These are phyloP conservation scores for Dendrolimus punctatus DNA, from an alignment of 1,140 invertebrate species.

Conservation along the genomic window DNA sequence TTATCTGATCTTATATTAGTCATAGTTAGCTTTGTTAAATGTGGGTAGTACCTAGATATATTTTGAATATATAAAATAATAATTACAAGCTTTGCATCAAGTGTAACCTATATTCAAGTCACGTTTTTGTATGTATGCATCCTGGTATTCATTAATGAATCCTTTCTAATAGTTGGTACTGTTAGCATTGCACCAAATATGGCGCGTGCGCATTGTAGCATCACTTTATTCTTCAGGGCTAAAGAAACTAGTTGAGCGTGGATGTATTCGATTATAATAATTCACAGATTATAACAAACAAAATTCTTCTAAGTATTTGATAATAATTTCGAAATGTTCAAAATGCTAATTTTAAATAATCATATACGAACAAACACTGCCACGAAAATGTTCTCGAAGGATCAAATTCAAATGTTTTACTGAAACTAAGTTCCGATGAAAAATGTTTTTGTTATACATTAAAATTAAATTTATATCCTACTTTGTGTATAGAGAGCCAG, in stretches of 20 bases:
- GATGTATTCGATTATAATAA: slow-evolving; percentile 8
- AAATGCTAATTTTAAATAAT: not conserved
- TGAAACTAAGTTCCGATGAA: too few species aligned
- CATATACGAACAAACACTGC: too few species aligned
- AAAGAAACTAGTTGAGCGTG: slow-evolving; percentile 25
- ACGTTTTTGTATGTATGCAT: slow-evolving; percentile 10
- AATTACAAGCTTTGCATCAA: not conserved
- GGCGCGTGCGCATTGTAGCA: slow-evolving; percentile 20
- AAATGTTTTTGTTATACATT: too few species aligned
- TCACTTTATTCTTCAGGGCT: slow-evolving; percentile 22
- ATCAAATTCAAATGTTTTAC: too few species aligned
- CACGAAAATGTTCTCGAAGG: too few species aligned
- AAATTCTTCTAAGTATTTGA: not conserved
- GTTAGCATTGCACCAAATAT: slow-evolving; percentile 21
- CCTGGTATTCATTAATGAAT: slow-evolving; percentile 14
- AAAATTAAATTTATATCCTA: too few species aligned
- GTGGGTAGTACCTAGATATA: too few species aligned
- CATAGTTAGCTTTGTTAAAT: too few species aligned
- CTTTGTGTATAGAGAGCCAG: too few species aligned
- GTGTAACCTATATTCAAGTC: slow-evolving; percentile 2
- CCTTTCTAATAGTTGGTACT: slow-evolving; percentile 19
- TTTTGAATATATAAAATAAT: not conserved
- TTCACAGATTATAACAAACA: slow-evolving; percentile 1
- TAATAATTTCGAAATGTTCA: not conserved
- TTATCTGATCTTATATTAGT: too few species aligned